phyloP scores from a whole-genome alignment of 2,888 invertebrate genomes.

The Drosophila neutralis region DNA sequence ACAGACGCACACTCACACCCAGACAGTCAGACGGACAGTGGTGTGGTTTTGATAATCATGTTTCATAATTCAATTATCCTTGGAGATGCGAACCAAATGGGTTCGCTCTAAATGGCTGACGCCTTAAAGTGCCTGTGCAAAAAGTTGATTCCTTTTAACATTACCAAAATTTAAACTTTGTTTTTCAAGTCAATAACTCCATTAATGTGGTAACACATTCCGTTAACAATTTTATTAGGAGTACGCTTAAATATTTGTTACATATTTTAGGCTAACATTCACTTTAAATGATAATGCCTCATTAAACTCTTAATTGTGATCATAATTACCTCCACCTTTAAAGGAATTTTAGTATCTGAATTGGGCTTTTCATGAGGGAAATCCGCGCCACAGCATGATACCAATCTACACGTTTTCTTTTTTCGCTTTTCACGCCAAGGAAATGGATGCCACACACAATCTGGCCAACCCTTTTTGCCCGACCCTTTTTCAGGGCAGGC shows the following conservation, averaged over 20 bases:
- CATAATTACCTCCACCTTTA: conserved; percentile 27
- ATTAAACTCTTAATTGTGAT: conserved; percentile 49
- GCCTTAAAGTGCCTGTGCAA: conserved; percentile 1
- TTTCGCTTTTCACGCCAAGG: conserved; percentile 30
- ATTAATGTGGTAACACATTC: not conserved
- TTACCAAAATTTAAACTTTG: not conserved
- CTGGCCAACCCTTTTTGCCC: conserved; percentile 14
- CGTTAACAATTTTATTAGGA: not conserved
- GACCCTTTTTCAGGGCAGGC: conserved; percentile 37
- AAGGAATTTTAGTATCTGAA: conserved; percentile 29
- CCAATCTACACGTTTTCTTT: conserved; percentile 31
- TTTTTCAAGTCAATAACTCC: not conserved
- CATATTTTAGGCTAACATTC: conserved; percentile 18
- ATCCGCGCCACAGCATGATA: conserved; percentile 27
- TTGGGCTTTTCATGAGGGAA: conserved; percentile 42
- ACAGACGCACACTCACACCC: conserved; percentile 16
- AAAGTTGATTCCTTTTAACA: not conserved
- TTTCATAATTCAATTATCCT: conserved; percentile 75
- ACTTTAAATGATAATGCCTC: conserved; percentile 19
- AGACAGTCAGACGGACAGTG: not conserved
- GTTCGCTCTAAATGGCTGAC: not conserved
- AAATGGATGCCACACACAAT: conserved; percentile 36
- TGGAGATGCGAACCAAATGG: conserved; percentile 22
- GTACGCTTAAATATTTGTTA: not conserved
- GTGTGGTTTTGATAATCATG: conserved; percentile 60